Conservation (phyloP, 2,113 vertebrate genomes). For the Picathartes gymnocephalus region DNA sequence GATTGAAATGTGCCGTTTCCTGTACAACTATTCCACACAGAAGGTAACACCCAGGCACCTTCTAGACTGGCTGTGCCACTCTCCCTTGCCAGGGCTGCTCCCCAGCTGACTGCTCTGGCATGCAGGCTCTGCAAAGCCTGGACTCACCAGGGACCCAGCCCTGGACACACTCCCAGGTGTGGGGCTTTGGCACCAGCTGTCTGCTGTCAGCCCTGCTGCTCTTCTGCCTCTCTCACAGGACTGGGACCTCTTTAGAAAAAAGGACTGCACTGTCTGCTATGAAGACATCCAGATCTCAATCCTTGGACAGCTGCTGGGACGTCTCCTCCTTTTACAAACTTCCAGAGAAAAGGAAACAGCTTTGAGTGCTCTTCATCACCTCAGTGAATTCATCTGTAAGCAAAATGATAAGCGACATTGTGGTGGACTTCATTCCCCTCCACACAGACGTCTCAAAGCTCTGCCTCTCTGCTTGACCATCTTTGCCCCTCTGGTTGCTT, state of each 20-base stretch:
- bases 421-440: neutral
- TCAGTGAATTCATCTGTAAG: neutral
- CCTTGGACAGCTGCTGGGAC: neutral
- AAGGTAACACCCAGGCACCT: neutral
- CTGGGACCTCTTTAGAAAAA: neutral
- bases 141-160: neutral
- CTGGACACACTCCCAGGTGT: neutral
- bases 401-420: neutral
- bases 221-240: neutral
- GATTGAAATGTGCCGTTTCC: neutral
- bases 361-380: neutral
- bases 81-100: neutral
- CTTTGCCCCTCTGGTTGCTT: neutral
- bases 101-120: neutral
- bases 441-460: neutral
- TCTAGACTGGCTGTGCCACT: fast-evolving
- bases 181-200: neutral
- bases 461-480: neutral
- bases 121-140: neutral
- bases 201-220: neutral
- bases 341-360: neutral
- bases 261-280: neutral
- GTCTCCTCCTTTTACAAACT: neutral
- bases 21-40: neutral
- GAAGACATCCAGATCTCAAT: neutral